These are phyloP conservation scores for Parapristionchus giblindavisi DNA, from an alignment of 2,888 invertebrate species.

Conservation along the genomic window DNA sequence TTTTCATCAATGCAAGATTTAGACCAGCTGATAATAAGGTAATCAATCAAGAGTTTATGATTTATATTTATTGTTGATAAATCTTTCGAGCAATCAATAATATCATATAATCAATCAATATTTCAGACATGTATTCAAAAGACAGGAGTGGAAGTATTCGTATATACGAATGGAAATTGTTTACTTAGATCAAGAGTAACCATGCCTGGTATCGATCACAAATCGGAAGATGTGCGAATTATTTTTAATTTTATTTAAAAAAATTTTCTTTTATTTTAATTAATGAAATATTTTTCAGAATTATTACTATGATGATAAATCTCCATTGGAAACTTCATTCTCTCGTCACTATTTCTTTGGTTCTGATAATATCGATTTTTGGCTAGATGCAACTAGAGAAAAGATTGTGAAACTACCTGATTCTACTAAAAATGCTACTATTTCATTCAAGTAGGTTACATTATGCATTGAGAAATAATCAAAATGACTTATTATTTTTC, in stretches of 20 bases:
- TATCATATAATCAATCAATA: too few species aligned
- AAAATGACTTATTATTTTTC: too few species aligned
- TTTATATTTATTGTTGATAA: too few species aligned
- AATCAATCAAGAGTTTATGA: too few species aligned
- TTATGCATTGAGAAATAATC: too few species aligned
- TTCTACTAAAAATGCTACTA: not conserved
- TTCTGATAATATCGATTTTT: not conserved
- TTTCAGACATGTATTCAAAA: conserved; percentile 11
- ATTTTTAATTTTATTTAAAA: too few species aligned
- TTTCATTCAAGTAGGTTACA: not conserved
- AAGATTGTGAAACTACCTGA: not conserved
- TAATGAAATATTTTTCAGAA: not conserved
- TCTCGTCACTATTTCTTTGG: conserved; percentile 17
- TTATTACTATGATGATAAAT: conserved; percentile 36
- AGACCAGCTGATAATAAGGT: conserved; percentile 15
- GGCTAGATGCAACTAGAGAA: not conserved
- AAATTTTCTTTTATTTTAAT: too few species aligned
- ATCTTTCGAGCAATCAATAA: too few species aligned
- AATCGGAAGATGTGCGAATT: conserved; percentile 13
- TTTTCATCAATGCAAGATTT: conserved; percentile 33
- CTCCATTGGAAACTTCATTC: conserved; percentile 33
- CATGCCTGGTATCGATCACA: conserved; percentile 25
- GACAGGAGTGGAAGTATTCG: conserved; percentile 24
- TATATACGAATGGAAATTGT: conserved; percentile 30
- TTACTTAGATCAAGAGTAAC: conserved; percentile 30